Evolutionary conservation across 2,797 vertebrate species (phyloP), one percentile per base, ranked within the genome.

Genomic region (Ctenosaura bakeri): DNA sequence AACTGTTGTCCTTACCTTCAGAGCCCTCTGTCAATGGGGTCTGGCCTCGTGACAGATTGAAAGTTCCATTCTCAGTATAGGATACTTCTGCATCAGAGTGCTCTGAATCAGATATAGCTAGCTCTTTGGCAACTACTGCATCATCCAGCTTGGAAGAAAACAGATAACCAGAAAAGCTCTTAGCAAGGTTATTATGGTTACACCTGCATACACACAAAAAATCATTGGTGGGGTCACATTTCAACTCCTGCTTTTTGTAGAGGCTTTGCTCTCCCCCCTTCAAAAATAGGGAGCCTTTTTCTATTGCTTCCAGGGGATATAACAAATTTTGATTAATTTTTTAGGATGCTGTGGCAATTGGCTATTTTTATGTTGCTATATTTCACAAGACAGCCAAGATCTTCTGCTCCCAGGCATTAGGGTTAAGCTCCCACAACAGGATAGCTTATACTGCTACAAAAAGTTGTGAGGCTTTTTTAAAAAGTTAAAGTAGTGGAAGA

Each of bases 1-100:
- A 79, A 66, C 56, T 85, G 22, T 0, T 32, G 29, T 24, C 56
- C 96, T 97, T 90, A 97, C 99, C 99, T 97, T 99, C 99, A 26
- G 99, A 99, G 83, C 99, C 99, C 94, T 99, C 99, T 0, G 99
- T 99, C 89, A 99, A 97, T 0, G 99, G 99, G 0, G 99, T 99
- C 89, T 99, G 99, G 64, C 99, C 99, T 52, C 99, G 97, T 0
- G 99, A 99, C 32, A 99, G 97, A 94, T 99, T 99, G 95, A 99
- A 99, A 0, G 99, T 99, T 29, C 98, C 99, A 0, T 99, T 99
- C 74, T 99, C 99, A 29, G 98, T 99, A 96, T 98, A 99, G 88
- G 99, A 99, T 83, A 98, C 98, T 91, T 99, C 99, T 32, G 98
- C 98, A 50, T 99, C 99, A 0, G 99, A 99, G 94, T 99, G 99